Evolutionary conservation across 2,888 invertebrate genomes (phyloP), one percentile per base, ranked within the genome.

Genomic region (Conomelus anceps): DNA sequence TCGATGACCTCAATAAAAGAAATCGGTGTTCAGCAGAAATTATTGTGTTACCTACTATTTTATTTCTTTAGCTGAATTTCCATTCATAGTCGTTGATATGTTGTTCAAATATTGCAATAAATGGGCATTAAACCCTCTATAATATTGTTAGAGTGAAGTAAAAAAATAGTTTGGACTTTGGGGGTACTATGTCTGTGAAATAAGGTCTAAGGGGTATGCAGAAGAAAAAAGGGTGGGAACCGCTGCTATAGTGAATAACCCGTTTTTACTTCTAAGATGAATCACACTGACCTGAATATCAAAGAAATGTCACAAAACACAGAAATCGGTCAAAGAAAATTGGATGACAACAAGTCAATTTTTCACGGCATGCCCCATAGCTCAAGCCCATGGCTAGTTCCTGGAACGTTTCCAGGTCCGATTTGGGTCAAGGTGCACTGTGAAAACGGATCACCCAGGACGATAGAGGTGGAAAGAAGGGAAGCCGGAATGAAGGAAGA

Each of bases 401-500:
- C 63, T 63, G 63, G 63, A 63, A 20, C 63, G 63, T n/a, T 63
- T 9, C 63, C 63, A 63, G n/a, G n/a, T n/a, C 63, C n/a, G 63
- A 63, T n/a, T 63, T 63, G n/a, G 63, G 63, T 63, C 63, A 63
- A 63, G 63, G 63, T 63, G n/a, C 13, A 13, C 1, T 1, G 3
- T 63, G 20, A n/a, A 63, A 63, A 63, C 4, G 11, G 63, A 34
- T 23, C 84, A 23, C 84, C 87, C 34, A 17, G 13, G n/a, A 20
- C 22, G 29, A 34, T 3, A 23, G 41, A 93, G 90, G 3, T 93
- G 93, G 22, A 92, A 88, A 24, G 24, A 87, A n/a, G 24, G 87
- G 84, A 84, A 22, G 22, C 9, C 6, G 86, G 4, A 23, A 86
- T 24, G 24, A 26, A 3, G 22, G 26, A 29, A 26, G 24, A 87